A percentile compares a stretch with the other conserved stretches of the same genome.
Evolutionary conservation across 2,888 invertebrate species (phyloP).

Genomic region (Xiphydria camelus): DNA sequence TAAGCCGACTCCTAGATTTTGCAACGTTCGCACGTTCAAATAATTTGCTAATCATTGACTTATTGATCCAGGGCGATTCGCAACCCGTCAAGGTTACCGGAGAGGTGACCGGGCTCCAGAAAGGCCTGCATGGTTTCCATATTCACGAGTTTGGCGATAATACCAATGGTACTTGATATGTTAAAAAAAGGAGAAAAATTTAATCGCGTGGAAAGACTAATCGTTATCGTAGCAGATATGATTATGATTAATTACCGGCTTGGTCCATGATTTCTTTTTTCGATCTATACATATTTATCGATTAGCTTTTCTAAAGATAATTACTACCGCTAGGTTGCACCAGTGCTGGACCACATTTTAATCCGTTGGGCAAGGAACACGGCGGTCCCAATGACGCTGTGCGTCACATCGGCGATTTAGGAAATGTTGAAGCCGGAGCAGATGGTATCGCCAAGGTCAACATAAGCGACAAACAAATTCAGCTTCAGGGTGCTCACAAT

Average conservation of each 20-base stretch:
- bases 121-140: constrained; percentile 87
- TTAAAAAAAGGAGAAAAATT: too few relatives aligned
- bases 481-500: constrained; percentile 71
- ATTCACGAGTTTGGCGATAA: constrained; percentile 96
- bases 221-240: too few relatives aligned
- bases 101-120: constrained; percentile 74
- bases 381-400: constrained; percentile 74
- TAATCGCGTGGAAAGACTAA: too few relatives aligned
- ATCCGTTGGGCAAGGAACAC: constrained; percentile 80
- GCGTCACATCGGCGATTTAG: constrained; percentile 90
- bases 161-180: constrained; percentile 87
- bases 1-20: constrained; percentile 46
- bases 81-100: constrained; percentile 79
- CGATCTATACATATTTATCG: neutral
- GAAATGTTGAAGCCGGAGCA: constrained; percentile 72
- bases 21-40: too few relatives aligned
- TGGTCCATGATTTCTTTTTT: neutral
- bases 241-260: too few relatives aligned
- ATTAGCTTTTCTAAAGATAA: neutral
- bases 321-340: constrained; percentile 75
- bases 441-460: constrained; percentile 70
- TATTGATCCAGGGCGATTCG: constrained; percentile 62
- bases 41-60: too few relatives aligned
- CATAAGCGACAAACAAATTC: constrained; percentile 67
- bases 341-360: constrained; percentile 94